phyloP scores from a whole-genome alignment of 2,113 vertebrate genomes.

The Tursiops truncatus region DNA sequence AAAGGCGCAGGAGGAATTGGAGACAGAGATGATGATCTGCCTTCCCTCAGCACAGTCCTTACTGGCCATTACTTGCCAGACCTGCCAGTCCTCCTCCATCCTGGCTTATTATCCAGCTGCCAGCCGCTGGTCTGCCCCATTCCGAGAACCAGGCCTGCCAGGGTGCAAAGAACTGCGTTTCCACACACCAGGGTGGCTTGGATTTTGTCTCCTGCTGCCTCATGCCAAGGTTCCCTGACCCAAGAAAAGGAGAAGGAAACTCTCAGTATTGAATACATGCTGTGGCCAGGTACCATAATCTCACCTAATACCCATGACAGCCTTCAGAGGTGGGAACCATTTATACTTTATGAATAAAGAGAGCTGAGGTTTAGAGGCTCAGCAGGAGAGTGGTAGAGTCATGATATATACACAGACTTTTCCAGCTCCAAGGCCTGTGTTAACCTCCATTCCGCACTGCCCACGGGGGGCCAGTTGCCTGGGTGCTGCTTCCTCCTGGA shows the following conservation, averaged over 20 bases:
- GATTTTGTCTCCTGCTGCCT: neutral
- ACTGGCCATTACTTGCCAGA: neutral
- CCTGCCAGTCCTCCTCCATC: neutral
- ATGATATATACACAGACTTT: neutral
- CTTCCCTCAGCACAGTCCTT: neutral
- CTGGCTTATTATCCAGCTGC: neutral
- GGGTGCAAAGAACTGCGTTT: neutral
- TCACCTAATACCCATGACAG: neutral
- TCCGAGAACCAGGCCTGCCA: neutral
- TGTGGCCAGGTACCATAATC: neutral
- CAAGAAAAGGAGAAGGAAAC: neutral
- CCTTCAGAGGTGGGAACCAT: neutral
- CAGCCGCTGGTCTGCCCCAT: neutral
- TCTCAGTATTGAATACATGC: neutral
- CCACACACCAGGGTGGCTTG: neutral
- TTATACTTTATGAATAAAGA: neutral
- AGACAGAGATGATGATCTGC: neutral
- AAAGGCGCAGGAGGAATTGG: neutral
- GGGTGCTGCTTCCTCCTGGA: neutral
- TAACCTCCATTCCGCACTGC: neutral
- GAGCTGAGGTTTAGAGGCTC: neutral
- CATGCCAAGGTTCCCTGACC: neutral
- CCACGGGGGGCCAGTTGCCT: neutral
- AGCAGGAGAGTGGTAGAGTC: neutral
- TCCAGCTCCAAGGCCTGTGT: neutral